These are phyloP conservation scores for Timema cristinae DNA, from an alignment of 2,888 invertebrate species.

Conservation along the genomic window DNA sequence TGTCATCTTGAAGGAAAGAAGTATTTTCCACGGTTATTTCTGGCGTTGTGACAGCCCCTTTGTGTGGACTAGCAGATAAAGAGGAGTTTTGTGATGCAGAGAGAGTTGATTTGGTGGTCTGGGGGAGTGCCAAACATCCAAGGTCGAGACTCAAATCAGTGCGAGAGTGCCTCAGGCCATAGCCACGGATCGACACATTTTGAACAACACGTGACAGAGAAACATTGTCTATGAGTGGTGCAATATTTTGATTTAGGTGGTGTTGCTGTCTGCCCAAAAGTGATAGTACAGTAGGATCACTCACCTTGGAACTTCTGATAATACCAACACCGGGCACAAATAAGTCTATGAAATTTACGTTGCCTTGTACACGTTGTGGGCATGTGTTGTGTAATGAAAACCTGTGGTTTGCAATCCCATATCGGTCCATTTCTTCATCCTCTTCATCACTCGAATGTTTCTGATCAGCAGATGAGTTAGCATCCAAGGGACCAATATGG, in stretches of 20 bases:
- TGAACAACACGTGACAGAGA: conserved; percentile 46
- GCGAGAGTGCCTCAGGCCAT: conserved; percentile 33
- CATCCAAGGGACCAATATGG: conserved; percentile 11
- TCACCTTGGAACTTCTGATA: conserved; percentile 47
- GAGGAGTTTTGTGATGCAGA: conserved; percentile 23
- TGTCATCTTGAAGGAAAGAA: conserved; percentile 25
- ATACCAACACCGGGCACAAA: conserved; percentile 65
- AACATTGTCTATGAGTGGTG: conserved; percentile 44
- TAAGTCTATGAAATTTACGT: conserved; percentile 46
- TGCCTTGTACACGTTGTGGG: conserved; percentile 18
- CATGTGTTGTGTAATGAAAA: conserved; percentile 11
- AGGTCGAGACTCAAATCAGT: conserved; percentile 33
- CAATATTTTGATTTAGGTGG: conserved; percentile 21
- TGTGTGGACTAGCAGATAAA: conserved; percentile 36
- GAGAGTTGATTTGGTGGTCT: conserved; percentile 4
- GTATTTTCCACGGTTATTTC: conserved; percentile 55
- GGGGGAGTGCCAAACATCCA: conserved; percentile 24
- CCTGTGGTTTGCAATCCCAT: neutral
- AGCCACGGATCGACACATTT: conserved; percentile 37
- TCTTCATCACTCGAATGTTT: conserved; percentile 29
- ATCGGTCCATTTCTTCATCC: conserved; percentile 21
- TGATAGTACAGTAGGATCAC: conserved; percentile 17
- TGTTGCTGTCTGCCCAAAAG: conserved; percentile 13
- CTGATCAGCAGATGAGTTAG: neutral
- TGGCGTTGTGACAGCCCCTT: conserved; percentile 53